These are phyloP conservation scores for Corydoras sp. DNA, from an alignment of 2,113 vertebrate genomes.

Conservation along the genomic window DNA sequence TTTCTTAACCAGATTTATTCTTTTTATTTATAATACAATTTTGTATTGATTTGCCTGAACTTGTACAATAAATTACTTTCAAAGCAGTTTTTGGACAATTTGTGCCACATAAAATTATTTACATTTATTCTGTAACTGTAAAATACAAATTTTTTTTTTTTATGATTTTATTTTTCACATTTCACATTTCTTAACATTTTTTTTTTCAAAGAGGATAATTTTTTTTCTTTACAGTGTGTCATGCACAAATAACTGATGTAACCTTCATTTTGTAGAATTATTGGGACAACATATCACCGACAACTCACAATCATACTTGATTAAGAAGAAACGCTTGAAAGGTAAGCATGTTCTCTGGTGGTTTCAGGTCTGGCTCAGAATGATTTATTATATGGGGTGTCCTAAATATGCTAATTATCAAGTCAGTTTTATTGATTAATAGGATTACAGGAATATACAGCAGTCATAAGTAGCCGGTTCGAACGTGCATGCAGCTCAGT, in stretches of 20 bases:
- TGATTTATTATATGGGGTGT: background rate
- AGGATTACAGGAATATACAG: background rate
- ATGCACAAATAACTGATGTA: background rate
- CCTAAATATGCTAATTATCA: background rate
- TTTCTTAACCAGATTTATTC: background rate
- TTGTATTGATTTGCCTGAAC: too few relatives aligned
- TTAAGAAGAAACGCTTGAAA: conserved; percentile 63
- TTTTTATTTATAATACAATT: background rate
- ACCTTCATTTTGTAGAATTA: conserved; percentile 57
- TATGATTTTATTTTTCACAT: background rate
- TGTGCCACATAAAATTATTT: too few relatives aligned
- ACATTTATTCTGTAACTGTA: too few relatives aligned
- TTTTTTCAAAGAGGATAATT: background rate
- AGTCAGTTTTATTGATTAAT: background rate
- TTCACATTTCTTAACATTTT: too few relatives aligned
- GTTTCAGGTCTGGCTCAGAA: background rate
- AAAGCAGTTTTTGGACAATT: too few relatives aligned
- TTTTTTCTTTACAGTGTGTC: background rate
- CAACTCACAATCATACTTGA: conserved; percentile 70
- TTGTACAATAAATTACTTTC: too few relatives aligned
- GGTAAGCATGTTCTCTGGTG: conserved; percentile 50
- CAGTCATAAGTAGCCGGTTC: background rate
- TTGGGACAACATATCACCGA: conserved; percentile 67
- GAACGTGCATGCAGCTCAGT: background rate
- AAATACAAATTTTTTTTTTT: background rate